A percentile compares a stretch with the other conserved stretches of the same genome.
These are phyloP conservation scores for Opisthograptis luteolata DNA, from an alignment of 2,888 invertebrate genomes.

Conservation along the genomic window DNA sequence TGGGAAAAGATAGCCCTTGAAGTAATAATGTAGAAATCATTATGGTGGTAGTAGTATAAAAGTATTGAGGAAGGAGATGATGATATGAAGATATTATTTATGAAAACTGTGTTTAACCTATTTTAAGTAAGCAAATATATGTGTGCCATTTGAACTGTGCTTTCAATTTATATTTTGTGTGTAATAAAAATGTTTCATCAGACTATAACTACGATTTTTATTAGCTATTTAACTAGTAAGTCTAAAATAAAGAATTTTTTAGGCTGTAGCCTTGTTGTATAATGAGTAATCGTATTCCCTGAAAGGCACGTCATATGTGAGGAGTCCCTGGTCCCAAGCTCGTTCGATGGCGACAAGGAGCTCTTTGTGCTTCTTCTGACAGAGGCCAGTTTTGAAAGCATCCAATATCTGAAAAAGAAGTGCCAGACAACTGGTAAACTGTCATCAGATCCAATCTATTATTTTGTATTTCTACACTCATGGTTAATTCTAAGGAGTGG, in stretches of 20 bases:
- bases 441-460: too few relatives aligned
- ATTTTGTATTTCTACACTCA: too few relatives aligned
- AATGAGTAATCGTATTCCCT: conserved; percentile 93
- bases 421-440: background rate
- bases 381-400: conserved; percentile 91
- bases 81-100: too few relatives aligned
- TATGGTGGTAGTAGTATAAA: too few relatives aligned
- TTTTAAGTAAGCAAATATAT: background rate
- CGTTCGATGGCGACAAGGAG: conserved; percentile 90
- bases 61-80: too few relatives aligned
- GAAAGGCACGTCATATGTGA: conserved; percentile 93
- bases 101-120: too few relatives aligned
- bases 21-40: too few relatives aligned
- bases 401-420: conserved; percentile 78
- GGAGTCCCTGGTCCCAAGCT: conserved; percentile 92
- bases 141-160: conserved; percentile 23
- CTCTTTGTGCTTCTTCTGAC: conserved; percentile 90
- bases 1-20: too few relatives aligned
- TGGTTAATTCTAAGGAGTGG: too few relatives aligned
- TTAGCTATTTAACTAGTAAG: conserved; percentile 18
- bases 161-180: conserved; percentile 34
- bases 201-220: conserved; percentile 25
- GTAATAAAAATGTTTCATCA: conserved; percentile 38
- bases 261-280: conserved; percentile 73
- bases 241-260: conserved; percentile 4